Conservation (phyloP, 2,797 vertebrate genomes). For the Coluber constrictor region DNA sequence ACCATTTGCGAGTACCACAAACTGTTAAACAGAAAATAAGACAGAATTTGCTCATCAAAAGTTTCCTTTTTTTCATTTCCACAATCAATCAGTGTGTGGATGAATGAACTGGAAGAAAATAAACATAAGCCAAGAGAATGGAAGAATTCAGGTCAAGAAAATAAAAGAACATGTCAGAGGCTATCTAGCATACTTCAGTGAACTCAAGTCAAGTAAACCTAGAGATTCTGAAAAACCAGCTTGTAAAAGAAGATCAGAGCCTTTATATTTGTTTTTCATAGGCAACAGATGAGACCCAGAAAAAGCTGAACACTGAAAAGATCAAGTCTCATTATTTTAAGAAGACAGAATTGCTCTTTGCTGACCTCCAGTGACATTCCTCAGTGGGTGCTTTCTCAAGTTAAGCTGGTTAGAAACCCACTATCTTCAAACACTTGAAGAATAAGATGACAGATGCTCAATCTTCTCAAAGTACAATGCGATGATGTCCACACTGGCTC, state of each 20-base stretch:
- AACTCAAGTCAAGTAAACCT: background rate
- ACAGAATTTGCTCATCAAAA: background rate
- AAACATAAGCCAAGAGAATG: background rate
- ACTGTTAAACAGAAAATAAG: background rate
- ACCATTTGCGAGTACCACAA: background rate
- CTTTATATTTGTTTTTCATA: background rate
- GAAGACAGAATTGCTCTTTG: background rate
- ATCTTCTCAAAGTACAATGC: background rate
- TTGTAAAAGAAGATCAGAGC: background rate
- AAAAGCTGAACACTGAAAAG: background rate
- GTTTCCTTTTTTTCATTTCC: background rate
- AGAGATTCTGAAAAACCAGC: background rate
- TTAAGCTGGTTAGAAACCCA: background rate
- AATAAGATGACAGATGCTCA: background rate
- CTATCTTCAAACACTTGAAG: background rate
- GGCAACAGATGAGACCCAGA: background rate
- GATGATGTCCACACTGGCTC: background rate
- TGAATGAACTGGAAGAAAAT: background rate
- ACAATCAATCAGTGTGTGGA: background rate
- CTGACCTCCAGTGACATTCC: background rate
- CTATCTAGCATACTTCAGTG: constrained; percentile 9
- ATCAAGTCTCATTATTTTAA: background rate
- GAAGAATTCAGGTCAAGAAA: constrained; percentile 7
- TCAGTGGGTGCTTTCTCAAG: background rate
- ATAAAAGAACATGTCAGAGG: constrained; percentile 3